Evolutionary conservation across 2,888 invertebrate genomes (phyloP), one percentile per base, ranked within the genome.

Genomic region (Erebia palarica): DNA sequence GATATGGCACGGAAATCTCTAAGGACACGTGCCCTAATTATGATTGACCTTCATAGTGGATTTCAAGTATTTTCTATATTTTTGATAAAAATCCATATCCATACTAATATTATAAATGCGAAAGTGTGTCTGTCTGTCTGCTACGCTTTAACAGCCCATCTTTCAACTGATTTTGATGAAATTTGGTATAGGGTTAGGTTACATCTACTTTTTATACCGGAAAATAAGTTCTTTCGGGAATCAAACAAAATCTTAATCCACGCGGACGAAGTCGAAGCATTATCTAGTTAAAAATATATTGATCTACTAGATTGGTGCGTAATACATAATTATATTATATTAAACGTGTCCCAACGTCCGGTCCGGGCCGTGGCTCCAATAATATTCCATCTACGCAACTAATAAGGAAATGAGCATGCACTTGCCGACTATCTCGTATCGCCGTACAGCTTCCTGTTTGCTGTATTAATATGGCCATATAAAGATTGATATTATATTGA

Each of bases 401-500:
- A 81, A 80, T 79, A 80, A 81, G 79, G 81, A 81, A 80, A 79
- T 80, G 81, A 79, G 78, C 79, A 75, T 78, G 78, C 78, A 81
- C 80, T 79, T 79, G 79, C 74, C 78, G 77, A 71, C 79, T 81
- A 81, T 81, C 79, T 79, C 81, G 77, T 80, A 78, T 81, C 80
- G 76, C 78, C 77, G 78, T 75, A 74, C 78, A 75, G 78, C 77
- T 80, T 80, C 80, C 81, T 78, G 79, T 78, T 76, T 44, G 72
- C 73, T 68, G 69, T 74, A 71, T 73, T 73, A 73, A 60, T 63
- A 70, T 71, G 65, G 64, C 71, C 70, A 72, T 71, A 71, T 66
- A 72, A 73, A 75, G 71, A 76, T 74, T 73, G 64, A 71, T 74
- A 71, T 69, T 71, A 72, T 73, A 71, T 73, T 71, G 57, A 68